phyloP scores from a whole-genome alignment of 2,113 vertebrate species.

The Erythrolamprus reginae region DNA sequence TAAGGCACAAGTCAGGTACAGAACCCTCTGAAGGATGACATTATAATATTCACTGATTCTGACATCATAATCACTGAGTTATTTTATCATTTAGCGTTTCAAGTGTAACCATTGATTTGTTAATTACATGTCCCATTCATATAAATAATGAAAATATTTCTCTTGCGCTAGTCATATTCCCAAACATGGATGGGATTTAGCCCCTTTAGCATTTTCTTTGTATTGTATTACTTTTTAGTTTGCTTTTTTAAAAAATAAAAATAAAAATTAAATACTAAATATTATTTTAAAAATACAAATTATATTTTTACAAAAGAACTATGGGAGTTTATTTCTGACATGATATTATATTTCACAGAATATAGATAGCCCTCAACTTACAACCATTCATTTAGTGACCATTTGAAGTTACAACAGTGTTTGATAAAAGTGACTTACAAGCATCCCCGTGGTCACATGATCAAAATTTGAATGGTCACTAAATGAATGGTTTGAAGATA shows the following conservation, averaged over 20 bases:
- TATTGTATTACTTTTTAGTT: neutral
- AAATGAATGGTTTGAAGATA: too few relatives aligned
- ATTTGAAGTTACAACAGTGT: neutral
- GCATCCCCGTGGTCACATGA: neutral
- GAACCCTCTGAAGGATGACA: constrained; percentile 11
- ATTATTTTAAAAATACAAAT: too few relatives aligned
- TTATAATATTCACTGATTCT: constrained; percentile 9
- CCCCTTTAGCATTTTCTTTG: neutral
- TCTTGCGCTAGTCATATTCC: neutral
- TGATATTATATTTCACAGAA: neutral
- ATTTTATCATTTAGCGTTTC: neutral
- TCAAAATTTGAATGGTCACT: too few relatives aligned
- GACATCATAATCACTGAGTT: neutral
- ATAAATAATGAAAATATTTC: neutral
- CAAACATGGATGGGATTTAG: too few relatives aligned
- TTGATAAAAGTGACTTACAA: neutral
- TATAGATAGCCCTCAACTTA: neutral
- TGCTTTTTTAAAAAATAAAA: neutral
- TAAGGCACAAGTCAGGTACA: constrained; percentile 26
- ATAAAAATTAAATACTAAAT: too few relatives aligned
- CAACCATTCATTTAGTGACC: neutral
- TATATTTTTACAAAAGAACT: neutral
- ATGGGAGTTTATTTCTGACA: neutral
- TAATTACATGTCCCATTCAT: neutral
- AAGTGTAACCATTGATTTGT: neutral